Conservation (phyloP, 1,140 invertebrate species). For the Drosophila kanapiae region DNA sequence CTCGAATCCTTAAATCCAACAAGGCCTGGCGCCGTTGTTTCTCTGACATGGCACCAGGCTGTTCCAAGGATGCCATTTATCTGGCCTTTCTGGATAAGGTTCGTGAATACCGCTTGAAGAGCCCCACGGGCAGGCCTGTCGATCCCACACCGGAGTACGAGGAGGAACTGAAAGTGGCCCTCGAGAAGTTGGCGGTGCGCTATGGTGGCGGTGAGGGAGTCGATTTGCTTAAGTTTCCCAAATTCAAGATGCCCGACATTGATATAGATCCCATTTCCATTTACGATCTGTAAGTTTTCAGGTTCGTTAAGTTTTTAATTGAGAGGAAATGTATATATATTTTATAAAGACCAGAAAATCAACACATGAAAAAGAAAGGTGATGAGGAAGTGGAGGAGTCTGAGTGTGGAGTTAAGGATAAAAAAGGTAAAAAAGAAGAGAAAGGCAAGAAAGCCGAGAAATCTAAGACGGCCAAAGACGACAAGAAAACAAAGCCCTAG, state of each 20-base stretch:
- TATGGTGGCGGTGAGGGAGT: conserved; percentile 35
- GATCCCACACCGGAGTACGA: conserved; percentile 31
- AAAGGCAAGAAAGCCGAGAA: neutral
- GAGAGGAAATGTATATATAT: rapidly evolving
- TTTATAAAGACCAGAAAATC: conserved; percentile 7
- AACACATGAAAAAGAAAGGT: neutral
- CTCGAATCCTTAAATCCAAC: neutral
- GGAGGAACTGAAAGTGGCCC: conserved; percentile 13
- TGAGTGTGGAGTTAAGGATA: neutral
- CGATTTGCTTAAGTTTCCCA: conserved; percentile 31
- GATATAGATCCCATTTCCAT: conserved; percentile 41
- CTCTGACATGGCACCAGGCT: neutral
- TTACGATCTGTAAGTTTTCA: conserved; percentile 10
- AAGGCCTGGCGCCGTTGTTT: neutral
- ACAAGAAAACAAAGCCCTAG: neutral
- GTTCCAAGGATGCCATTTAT: conserved; percentile 32
- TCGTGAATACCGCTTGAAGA: conserved; percentile 34
- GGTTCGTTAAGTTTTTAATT: neutral
- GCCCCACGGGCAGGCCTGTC: conserved; percentile 34
- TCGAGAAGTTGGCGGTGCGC: conserved; percentile 9
- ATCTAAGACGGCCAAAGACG: conserved; percentile 8
- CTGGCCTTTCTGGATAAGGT: conserved; percentile 35
- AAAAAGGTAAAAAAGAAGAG: neutral
- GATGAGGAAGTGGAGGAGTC: neutral
- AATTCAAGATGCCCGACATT: conserved; percentile 30